phyloP scores from a whole-genome alignment of 2,888 invertebrate genomes.

The Nasonia oneida region DNA sequence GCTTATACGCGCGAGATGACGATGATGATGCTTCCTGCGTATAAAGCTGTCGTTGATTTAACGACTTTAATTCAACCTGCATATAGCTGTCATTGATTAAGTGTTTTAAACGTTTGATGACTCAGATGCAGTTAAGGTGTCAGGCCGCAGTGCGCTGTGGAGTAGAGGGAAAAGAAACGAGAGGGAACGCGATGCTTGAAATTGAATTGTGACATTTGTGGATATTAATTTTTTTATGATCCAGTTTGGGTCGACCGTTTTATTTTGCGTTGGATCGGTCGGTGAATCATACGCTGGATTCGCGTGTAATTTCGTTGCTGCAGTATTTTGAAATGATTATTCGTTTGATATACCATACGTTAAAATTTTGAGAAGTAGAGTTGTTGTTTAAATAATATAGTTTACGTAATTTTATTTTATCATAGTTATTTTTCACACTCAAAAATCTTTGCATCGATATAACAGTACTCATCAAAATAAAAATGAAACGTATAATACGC shows the following conservation, averaged over 20 bases:
- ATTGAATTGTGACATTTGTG: constrained; percentile 13
- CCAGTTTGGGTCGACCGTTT: background rate
- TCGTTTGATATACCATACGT: background rate
- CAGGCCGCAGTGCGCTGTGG: background rate
- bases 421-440: too few species aligned
- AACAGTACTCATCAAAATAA: too few species aligned
- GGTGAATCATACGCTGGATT: background rate
- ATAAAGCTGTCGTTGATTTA: constrained; percentile 3
- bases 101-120: constrained; percentile 14
- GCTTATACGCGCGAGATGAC: background rate
- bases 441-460: too few species aligned
- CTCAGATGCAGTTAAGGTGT: background rate
- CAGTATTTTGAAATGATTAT: background rate
- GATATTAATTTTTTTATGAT: constrained; percentile 11
- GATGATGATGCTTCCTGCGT: constrained; percentile 1
- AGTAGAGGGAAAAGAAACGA: background rate
- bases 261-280: background rate
- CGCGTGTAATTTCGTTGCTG: background rate
- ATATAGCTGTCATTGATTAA: constrained; percentile 21
- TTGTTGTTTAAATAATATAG: too few species aligned
- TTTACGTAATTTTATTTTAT: too few species aligned
- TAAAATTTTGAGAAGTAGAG: background rate
- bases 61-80: constrained; percentile 24
- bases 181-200: background rate
- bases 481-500: too few species aligned